Percentiles rank a stretch among this genome's conserved stretches.
Evolutionary conservation across 35 echinoderm and acorn worm species (phyloP).

Genomic region (Lytechinus pictus): DNA sequence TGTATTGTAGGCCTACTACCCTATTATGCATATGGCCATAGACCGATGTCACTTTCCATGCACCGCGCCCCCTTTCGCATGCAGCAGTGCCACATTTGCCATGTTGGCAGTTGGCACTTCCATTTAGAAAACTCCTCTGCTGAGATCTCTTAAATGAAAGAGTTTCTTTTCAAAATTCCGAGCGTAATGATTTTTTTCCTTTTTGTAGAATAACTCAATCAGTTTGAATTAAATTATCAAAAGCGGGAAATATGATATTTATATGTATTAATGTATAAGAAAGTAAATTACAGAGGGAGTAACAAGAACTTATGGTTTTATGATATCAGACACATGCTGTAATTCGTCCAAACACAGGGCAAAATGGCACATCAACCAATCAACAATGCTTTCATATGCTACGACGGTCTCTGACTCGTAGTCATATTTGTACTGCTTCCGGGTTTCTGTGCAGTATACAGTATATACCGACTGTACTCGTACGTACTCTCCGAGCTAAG

Average conservation of each 20-base stretch:
- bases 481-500: neutral
- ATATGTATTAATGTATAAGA: neutral
- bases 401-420: neutral
- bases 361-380: neutral
- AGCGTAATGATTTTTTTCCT: too few relatives aligned
- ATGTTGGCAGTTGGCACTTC: constrained; percentile 32
- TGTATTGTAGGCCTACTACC: too few relatives aligned
- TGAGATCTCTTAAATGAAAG: neutral
- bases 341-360: neutral
- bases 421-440: neutral
- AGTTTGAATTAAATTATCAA: neutral
- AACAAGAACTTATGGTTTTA: neutral
- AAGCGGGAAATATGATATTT: too few relatives aligned
- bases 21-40: too few relatives aligned
- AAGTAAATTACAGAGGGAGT: neutral
- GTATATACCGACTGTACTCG: neutral
- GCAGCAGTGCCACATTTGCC: neutral
- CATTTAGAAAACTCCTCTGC: neutral
- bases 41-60: neutral
- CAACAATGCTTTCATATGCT: neutral
- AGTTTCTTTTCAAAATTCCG: neutral
- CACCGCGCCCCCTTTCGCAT: neutral
- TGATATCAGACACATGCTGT: neutral
- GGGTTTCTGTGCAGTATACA: neutral
- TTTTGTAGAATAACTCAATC: neutral